phyloP scores from a whole-genome alignment of 2,797 vertebrate species.

The Thripadectes ignobilis region DNA sequence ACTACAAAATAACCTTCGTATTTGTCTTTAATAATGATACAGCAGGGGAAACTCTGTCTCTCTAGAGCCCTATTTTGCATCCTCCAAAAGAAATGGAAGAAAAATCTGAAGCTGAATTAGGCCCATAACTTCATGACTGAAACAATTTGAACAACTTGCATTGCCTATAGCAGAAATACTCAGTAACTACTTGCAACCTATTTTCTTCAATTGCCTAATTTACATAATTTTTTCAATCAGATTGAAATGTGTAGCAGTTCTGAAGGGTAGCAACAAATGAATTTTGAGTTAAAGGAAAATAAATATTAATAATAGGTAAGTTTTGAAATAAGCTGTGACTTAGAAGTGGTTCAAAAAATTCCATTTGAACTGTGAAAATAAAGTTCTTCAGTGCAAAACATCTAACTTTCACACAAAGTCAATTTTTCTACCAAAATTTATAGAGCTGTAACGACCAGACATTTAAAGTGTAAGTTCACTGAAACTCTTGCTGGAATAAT shows the following conservation, averaged over 20 bases:
- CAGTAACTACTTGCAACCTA: not conserved
- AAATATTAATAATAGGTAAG: not conserved
- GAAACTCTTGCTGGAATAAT: not conserved
- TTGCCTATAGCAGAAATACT: not conserved
- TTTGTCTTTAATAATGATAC: not conserved
- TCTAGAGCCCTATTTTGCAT: not conserved
- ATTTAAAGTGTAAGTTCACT: not conserved
- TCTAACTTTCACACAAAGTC: not conserved
- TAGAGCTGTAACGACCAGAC: not conserved
- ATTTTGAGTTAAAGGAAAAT: not conserved
- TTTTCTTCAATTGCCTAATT: slow-evolving; percentile 7
- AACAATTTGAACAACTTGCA: not conserved
- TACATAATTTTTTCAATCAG: not conserved
- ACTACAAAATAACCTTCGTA: not conserved
- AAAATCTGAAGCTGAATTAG: not conserved
- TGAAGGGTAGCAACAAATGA: not conserved
- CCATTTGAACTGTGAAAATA: not conserved
- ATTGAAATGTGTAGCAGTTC: not conserved
- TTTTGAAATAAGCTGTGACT: not conserved
- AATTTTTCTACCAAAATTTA: not conserved
- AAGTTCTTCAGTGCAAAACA: not conserved
- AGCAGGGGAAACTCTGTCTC: not conserved
- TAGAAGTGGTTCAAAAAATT: not conserved
- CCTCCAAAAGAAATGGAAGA: not conserved
- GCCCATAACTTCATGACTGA: not conserved